phyloP scores from a whole-genome alignment of 2,113 vertebrate genomes.

The Chaenocephalus aceratus region DNA sequence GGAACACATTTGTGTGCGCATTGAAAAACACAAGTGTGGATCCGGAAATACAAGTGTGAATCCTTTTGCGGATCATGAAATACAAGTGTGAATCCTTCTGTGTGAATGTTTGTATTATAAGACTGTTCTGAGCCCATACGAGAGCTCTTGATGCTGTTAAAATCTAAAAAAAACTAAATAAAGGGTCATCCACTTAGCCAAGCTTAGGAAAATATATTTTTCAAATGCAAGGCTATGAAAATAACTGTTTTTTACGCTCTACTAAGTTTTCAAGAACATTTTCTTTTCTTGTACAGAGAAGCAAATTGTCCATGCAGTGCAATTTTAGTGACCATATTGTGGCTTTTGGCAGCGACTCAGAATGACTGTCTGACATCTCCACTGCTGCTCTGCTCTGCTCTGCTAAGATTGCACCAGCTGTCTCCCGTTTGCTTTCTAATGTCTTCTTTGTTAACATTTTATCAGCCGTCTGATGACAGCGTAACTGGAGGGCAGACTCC shows the following conservation, averaged over 20 bases:
- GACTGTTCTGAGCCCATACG: no score
- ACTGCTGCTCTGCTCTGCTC: constrained; percentile 72
- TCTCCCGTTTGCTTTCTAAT: constrained; percentile 78
- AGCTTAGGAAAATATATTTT: constrained; percentile 24
- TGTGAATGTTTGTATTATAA: no score
- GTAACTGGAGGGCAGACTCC: constrained; percentile 72
- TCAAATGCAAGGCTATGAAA: constrained; percentile 37
- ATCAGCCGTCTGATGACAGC: constrained; percentile 75
- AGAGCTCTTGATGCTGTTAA: constrained; percentile 5
- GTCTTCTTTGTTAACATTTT: constrained; percentile 81
- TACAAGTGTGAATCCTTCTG: no score
- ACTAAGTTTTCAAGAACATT: constrained; percentile 47
- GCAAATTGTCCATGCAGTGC: constrained; percentile 74
- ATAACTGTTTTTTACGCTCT: constrained; percentile 44
- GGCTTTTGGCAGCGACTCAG: constrained; percentile 78
- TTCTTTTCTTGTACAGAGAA: constrained; percentile 55
- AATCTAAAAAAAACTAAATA: neutral
- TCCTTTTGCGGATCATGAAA: no score
- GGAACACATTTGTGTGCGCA: no score
- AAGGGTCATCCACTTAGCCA: neutral
- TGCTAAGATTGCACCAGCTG: constrained; percentile 80
- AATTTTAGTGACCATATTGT: constrained; percentile 81
- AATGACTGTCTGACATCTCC: constrained; percentile 80
- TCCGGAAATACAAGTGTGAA: no score
- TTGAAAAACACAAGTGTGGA: no score